phyloP scores from a whole-genome alignment of 2,888 invertebrate species.

The Clepsis dumicolana region DNA sequence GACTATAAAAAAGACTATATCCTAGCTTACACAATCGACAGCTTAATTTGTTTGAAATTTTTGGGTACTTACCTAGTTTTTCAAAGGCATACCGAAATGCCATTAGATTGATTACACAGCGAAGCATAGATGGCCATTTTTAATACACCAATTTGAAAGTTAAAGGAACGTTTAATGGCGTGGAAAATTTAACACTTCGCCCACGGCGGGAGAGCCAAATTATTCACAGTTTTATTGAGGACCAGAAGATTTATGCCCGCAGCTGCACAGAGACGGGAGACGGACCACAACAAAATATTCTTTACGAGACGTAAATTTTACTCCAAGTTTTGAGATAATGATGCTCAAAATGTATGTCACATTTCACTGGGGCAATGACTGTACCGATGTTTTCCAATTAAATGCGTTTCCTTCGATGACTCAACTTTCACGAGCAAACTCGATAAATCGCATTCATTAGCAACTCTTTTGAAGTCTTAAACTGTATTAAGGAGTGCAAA shows the following conservation, averaged over 20 bases:
- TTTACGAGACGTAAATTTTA: conserved; percentile 17
- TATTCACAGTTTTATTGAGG: conserved; percentile 75
- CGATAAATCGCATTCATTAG: conserved; percentile 39
- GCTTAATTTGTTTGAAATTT: background rate
- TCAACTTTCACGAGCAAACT: conserved; percentile 36
- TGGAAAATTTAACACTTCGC: conserved; percentile 81
- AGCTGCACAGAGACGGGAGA: conserved; percentile 47
- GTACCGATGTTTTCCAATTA: conserved; percentile 8
- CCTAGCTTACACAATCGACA: conserved; percentile 5
- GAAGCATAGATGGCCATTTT: conserved; percentile 56
- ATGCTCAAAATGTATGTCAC: background rate
- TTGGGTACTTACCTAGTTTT: background rate
- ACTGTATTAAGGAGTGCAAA: conserved; percentile 30
- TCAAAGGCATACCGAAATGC: background rate
- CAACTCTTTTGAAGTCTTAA: conserved; percentile 36
- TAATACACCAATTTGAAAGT: conserved; percentile 63
- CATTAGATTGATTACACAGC: conserved; percentile 48
- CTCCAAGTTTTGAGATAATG: background rate
- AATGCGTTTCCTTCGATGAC: conserved; percentile 25
- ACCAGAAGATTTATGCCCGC: conserved; percentile 57
- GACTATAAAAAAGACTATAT: conserved; percentile 14
- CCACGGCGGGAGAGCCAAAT: conserved; percentile 66
- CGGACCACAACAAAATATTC: conserved; percentile 16
- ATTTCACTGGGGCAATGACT: conserved; percentile 8
- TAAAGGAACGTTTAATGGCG: conserved; percentile 72